These are phyloP conservation scores for Brachypteracias leptosomus DNA, from an alignment of 2,113 vertebrate species.

Conservation along the genomic window DNA sequence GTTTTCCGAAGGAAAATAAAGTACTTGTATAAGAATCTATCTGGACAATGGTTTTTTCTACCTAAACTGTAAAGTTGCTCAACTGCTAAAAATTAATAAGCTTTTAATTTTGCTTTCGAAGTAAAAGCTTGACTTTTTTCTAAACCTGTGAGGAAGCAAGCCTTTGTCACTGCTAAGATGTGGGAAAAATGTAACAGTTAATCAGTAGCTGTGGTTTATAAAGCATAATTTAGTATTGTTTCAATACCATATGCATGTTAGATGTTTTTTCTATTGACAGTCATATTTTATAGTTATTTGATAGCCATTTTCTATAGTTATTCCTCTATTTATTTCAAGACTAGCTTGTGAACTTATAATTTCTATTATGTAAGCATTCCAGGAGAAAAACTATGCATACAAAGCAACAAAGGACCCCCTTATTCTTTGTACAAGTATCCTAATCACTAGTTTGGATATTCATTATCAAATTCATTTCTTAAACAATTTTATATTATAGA, in stretches of 20 bases:
- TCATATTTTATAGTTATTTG: neutral
- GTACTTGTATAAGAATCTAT: neutral
- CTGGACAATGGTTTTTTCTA: neutral
- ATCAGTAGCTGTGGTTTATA: neutral
- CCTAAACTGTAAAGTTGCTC: neutral
- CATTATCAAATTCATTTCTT: neutral
- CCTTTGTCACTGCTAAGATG: neutral
- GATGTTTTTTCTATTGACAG: neutral
- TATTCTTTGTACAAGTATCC: neutral
- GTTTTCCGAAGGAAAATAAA: neutral
- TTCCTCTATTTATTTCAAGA: neutral
- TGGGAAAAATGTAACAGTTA: neutral
- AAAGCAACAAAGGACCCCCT: neutral
- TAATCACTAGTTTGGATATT: neutral
- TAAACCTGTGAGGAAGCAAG: neutral
- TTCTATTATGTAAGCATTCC: neutral
- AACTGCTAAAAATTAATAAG: neutral
- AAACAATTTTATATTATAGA: neutral
- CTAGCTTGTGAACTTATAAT: neutral
- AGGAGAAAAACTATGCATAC: neutral
- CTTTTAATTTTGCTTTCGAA: neutral
- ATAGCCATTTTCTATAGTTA: neutral
- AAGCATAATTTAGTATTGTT: neutral
- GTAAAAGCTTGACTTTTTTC: neutral
- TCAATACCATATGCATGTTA: neutral